Conservation (phyloP, 23 tunicate genomes). For the Ascidia mentula region DNA sequence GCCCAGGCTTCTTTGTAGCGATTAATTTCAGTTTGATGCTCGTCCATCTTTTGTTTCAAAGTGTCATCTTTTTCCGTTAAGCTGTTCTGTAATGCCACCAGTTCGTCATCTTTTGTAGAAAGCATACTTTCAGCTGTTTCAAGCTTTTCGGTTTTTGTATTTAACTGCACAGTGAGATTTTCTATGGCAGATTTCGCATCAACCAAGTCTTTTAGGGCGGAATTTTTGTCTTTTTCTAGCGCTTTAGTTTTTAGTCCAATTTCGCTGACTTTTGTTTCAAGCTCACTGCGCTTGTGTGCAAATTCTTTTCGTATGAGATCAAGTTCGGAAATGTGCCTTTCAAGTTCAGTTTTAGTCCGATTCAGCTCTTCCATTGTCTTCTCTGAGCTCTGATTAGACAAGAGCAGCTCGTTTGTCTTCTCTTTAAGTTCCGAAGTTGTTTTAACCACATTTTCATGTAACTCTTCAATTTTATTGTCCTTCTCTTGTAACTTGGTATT, state of each 20-base stretch:
- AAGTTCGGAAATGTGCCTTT: slow-evolving; percentile 38
- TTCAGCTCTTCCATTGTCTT: slow-evolving; percentile 20
- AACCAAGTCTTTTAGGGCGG: not conserved
- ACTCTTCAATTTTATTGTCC: not conserved
- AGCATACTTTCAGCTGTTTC: not conserved
- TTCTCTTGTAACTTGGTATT: slow-evolving; percentile 9
- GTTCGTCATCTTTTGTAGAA: not conserved
- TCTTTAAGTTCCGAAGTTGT: slow-evolving; percentile 14
- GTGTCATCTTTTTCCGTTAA: not conserved
- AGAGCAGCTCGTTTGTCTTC: slow-evolving; percentile 18
- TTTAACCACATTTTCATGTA: not conserved
- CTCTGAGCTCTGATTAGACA: slow-evolving; percentile 1
- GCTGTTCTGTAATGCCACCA: not conserved
- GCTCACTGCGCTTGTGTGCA: slow-evolving; percentile 18
- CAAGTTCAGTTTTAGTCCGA: slow-evolving; percentile 34
- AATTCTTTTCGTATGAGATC: slow-evolving; percentile 33
- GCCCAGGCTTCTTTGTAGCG: slow-evolving; percentile 63
- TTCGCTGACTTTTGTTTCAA: slow-evolving; percentile 31
- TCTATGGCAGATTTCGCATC: not conserved
- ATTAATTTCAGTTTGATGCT: slow-evolving; percentile 41
- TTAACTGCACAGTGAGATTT: not conserved
- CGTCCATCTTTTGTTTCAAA: slow-evolving; percentile 17
- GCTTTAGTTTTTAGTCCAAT: slow-evolving; percentile 15
- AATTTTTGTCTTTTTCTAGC: slow-evolving; percentile 16
- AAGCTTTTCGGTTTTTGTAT: slow-evolving; percentile 5